Evolutionary conservation across 2,113 vertebrate species (phyloP).

Genomic region (Chrysemys picta): DNA sequence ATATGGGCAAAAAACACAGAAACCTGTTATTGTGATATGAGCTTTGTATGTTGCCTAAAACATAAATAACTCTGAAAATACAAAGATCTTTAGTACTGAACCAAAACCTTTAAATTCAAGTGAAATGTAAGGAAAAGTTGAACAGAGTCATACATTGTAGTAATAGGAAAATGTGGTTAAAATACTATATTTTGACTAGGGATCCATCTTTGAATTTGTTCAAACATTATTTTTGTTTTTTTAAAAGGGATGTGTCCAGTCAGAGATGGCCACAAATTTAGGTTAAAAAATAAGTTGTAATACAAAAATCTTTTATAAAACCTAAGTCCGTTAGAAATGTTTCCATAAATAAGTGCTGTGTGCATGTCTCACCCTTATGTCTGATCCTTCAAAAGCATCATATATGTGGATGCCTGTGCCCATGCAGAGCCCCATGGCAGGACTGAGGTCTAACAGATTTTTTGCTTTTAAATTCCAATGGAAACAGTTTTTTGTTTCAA

Average conservation of each 20-base stretch:
- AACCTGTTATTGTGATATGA: neutral
- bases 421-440: neutral
- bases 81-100: neutral
- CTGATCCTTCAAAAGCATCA: neutral
- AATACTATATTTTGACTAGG: neutral
- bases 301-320: neutral
- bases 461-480: neutral
- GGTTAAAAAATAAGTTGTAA: neutral
- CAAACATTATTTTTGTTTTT: neutral
- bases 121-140: neutral
- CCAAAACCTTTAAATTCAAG: constrained; percentile 17
- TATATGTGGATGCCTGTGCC: neutral
- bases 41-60: neutral
- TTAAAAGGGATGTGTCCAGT: neutral
- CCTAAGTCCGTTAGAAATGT: neutral
- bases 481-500: neutral
- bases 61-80: constrained; percentile 19
- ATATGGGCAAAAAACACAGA: neutral
- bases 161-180: neutral
- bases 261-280: neutral
- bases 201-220: neutral
- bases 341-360: neutral
- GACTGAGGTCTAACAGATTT: neutral
- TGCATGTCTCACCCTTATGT: neutral
- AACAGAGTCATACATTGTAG: neutral